Percentiles rank a stretch among this genome's conserved stretches.
These are phyloP conservation scores for Sminthurinus signatus DNA, from an alignment of 1,140 invertebrate genomes.

Conservation along the genomic window DNA sequence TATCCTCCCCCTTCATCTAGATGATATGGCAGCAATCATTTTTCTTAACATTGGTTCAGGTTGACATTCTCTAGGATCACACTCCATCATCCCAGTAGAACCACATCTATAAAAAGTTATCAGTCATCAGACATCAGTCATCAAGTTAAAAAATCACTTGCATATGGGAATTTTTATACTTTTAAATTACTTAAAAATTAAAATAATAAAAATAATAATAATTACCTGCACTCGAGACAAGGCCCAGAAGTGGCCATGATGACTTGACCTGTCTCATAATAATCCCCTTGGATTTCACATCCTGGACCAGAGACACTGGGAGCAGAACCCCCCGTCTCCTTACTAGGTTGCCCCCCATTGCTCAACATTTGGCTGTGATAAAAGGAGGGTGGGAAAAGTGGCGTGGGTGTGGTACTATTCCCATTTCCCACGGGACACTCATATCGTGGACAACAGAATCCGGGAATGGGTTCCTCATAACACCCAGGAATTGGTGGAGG, in stretches of 20 bases:
- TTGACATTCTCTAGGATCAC: constrained; percentile 77
- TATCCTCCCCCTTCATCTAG: constrained; percentile 31
- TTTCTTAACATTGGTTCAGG: constrained; percentile 80
- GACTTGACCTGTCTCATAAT: constrained; percentile 73
- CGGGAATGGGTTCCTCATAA: constrained; percentile 80
- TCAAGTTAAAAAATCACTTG: no score
- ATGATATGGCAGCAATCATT: constrained; percentile 63
- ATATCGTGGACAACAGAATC: constrained; percentile 90
- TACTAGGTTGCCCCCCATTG: not conserved
- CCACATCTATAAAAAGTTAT: constrained; percentile 63
- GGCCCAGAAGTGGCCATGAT: constrained; percentile 78
- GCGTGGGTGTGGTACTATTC: constrained; percentile 64
- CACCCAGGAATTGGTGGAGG: constrained; percentile 85
- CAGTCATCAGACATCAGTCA: no score
- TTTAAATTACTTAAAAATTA: constrained; percentile 16
- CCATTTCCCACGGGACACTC: constrained; percentile 85
- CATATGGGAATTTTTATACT: no score
- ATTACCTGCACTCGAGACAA: constrained; percentile 86
- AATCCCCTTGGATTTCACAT: constrained; percentile 72
- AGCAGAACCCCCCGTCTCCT: constrained; percentile 7
- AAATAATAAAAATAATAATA: constrained; percentile 43
- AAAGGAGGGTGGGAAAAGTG: constrained; percentile 68
- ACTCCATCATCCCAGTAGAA: constrained; percentile 83
- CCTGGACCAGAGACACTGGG: constrained; percentile 58
- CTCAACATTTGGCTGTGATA: constrained; percentile 54